These are phyloP conservation scores for Eumerus sabulonum DNA, from an alignment of 2,888 invertebrate species.

Conservation along the genomic window DNA sequence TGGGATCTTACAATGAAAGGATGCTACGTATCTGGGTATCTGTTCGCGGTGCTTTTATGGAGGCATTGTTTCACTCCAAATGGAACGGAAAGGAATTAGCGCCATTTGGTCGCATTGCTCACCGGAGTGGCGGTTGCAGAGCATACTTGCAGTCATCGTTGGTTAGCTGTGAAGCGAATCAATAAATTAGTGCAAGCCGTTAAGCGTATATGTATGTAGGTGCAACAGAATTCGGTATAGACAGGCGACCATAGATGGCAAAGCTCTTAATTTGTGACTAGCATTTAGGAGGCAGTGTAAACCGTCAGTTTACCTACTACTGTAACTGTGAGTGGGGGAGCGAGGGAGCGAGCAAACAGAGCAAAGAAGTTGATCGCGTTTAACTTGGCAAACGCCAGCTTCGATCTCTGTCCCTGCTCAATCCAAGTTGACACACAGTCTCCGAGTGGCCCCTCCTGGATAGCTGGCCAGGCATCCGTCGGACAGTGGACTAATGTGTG, in stretches of 20 bases:
- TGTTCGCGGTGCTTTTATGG: conserved; percentile 18
- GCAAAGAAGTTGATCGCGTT: too few species aligned
- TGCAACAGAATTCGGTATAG: too few species aligned
- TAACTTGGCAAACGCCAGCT: too few species aligned
- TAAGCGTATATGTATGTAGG: conserved; percentile 12
- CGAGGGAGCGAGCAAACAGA: too few species aligned
- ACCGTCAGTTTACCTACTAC: not conserved
- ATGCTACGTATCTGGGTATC: conserved; percentile 1
- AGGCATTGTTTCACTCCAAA: conserved; percentile 63
- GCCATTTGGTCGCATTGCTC: conserved; percentile 31
- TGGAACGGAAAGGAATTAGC: conserved; percentile 38
- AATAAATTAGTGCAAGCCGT: conserved; percentile 60
- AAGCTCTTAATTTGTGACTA: conserved; percentile 31
- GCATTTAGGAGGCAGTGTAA: conserved; percentile 12
- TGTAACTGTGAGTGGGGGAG: not conserved
- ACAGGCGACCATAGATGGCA: conserved; percentile 3
- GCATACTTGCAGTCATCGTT: conserved; percentile 29
- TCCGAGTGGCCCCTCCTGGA: too few species aligned
- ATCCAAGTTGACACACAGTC: too few species aligned
- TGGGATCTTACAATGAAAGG: conserved; percentile 22
- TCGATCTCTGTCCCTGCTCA: too few species aligned
- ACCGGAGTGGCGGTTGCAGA: conserved; percentile 2
- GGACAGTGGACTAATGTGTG: too few species aligned
- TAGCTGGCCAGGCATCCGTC: too few species aligned
- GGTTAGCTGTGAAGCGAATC: conserved; percentile 31